Conservation (phyloP, 2,888 invertebrate genomes). For the Caenorhabditis doughertyi region DNA sequence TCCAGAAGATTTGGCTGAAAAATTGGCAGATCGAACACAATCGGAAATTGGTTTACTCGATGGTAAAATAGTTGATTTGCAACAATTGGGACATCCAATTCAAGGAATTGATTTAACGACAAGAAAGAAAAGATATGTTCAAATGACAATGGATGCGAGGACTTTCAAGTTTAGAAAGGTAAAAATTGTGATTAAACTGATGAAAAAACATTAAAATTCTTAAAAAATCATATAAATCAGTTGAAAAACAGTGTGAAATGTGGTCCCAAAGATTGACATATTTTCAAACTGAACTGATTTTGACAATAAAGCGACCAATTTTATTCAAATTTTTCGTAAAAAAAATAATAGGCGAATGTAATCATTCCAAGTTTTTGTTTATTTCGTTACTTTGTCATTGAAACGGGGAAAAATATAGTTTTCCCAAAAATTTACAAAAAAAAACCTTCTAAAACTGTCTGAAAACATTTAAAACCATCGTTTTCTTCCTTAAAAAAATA, state of each 20-base stretch:
- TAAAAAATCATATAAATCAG: not conserved
- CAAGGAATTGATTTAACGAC: not conserved
- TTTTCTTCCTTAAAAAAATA: no score
- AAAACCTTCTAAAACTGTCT: not conserved
- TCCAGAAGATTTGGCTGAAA: not conserved
- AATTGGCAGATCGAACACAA: not conserved
- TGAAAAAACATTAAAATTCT: no score
- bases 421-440: no score
- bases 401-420: no score
- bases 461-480: no score
- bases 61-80: not conserved
- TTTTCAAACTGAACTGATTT: no score
- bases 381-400: no score
- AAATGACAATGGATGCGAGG: not conserved
- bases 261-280: no score
- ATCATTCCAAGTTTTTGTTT: no score
- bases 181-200: not conserved
- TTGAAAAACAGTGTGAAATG: not conserved
- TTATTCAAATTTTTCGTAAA: no score
- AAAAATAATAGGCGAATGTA: no score
- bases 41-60: not conserved
- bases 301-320: no score
- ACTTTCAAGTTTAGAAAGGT: not conserved
- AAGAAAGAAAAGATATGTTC: not conserved
- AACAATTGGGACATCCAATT: not conserved